Conservation (phyloP, 2,113 vertebrate species). For the Uropsilus gracilis region DNA sequence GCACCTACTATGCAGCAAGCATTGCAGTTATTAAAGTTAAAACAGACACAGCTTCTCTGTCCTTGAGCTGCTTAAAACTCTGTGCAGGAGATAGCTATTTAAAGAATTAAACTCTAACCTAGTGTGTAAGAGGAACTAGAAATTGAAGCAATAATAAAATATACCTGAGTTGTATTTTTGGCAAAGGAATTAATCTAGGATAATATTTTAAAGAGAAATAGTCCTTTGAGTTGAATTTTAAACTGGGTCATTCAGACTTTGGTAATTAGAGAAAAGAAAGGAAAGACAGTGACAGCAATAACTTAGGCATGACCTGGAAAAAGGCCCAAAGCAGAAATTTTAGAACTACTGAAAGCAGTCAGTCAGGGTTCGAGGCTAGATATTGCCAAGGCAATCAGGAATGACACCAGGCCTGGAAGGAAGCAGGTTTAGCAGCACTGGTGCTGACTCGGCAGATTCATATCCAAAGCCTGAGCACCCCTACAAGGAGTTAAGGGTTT, state of each 20-base stretch:
- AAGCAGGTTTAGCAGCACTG: no score
- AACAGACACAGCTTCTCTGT: background rate
- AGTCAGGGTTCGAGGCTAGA: no score
- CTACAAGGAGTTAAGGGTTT: no score
- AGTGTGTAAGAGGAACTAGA: background rate
- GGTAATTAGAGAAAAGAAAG: background rate
- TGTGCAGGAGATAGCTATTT: background rate
- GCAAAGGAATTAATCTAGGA: background rate
- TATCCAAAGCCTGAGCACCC: no score
- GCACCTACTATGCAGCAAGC: background rate
- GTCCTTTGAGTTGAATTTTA: background rate
- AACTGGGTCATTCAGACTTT: background rate
- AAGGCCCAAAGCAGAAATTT: background rate
- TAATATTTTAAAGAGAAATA: background rate
- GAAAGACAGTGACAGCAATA: background rate
- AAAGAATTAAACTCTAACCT: constrained; percentile 29
- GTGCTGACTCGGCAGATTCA: no score
- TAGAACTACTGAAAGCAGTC: no score
- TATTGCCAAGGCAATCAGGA: no score
- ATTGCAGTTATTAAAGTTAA: background rate
- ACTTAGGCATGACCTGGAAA: background rate
- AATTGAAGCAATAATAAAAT: background rate
- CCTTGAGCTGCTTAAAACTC: background rate
- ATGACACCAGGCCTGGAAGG: no score
- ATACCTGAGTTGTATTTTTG: background rate